phyloP scores from a whole-genome alignment of 2,797 vertebrate species.

The Pantherophis alleghaniensis region DNA sequence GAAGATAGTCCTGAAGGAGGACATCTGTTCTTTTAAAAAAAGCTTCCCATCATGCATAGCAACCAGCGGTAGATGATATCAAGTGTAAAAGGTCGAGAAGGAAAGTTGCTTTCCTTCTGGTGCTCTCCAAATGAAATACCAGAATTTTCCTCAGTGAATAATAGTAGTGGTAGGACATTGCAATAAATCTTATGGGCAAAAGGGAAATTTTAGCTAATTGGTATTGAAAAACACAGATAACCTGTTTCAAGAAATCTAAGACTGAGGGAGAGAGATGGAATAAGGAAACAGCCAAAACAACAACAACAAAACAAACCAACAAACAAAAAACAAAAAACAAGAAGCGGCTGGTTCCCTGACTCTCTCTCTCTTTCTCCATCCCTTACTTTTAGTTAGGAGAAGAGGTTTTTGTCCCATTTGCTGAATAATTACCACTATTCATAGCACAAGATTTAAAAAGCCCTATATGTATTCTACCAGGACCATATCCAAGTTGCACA shows the following conservation, averaged over 20 bases:
- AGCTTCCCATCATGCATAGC: slow-evolving; percentile 43
- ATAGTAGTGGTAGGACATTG: slow-evolving; percentile 45
- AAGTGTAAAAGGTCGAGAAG: slow-evolving; percentile 46
- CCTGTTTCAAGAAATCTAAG: slow-evolving; percentile 47
- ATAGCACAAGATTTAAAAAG: slow-evolving; percentile 49
- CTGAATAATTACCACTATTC: slow-evolving; percentile 48
- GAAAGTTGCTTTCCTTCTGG: slow-evolving; percentile 55
- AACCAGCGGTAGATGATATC: slow-evolving; percentile 16
- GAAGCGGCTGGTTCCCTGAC: slow-evolving; percentile 11
- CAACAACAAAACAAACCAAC: no score
- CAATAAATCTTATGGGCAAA: slow-evolving; percentile 27
- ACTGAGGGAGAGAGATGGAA: slow-evolving; percentile 55
- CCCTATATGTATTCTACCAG: slow-evolving; percentile 46
- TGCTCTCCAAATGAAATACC: slow-evolving; percentile 31
- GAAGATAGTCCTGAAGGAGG: slow-evolving; percentile 52
- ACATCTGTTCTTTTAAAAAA: slow-evolving; percentile 44
- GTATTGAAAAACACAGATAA: slow-evolving; percentile 44
- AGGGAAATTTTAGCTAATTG: slow-evolving; percentile 23
- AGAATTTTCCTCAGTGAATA: slow-evolving; percentile 6
- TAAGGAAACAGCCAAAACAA: background rate
- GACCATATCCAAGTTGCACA: slow-evolving; percentile 45
- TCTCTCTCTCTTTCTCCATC: slow-evolving; percentile 19
- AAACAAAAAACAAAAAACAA: background rate
- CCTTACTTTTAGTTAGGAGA: slow-evolving; percentile 42
- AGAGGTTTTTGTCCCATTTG: slow-evolving; percentile 56